Evolutionary conservation across 2,888 invertebrate genomes (phyloP).

Genomic region (Cheilosia scutellata): DNA sequence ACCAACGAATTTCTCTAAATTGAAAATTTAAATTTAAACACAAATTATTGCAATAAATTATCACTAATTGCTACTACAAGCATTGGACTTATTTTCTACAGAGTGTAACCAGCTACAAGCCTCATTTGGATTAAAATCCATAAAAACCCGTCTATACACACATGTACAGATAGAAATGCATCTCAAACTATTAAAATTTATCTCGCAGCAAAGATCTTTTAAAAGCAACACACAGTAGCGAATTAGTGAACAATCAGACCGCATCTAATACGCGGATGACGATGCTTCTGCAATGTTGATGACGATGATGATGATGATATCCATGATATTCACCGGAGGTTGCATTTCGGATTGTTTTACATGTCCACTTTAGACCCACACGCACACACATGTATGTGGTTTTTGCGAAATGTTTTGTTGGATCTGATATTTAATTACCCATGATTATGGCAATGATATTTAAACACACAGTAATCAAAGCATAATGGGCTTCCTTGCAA

Average conservation of each 20-base stretch:
- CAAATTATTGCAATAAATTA: conserved; percentile 43
- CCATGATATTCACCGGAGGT: conserved; percentile 64
- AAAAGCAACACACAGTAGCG: conserved; percentile 55
- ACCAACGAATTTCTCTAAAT: background rate
- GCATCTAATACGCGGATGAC: conserved; percentile 71
- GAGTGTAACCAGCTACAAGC: conserved; percentile 32
- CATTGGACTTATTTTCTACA: background rate
- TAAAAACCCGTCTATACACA: background rate
- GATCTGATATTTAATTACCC: conserved; percentile 68
- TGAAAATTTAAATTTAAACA: background rate
- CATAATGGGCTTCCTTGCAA: conserved; percentile 53
- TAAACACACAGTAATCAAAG: conserved; percentile 50
- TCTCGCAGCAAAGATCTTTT: conserved; percentile 59
- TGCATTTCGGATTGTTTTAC: conserved; percentile 63
- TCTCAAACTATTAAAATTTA: conserved; percentile 70
- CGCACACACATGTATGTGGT: background rate
- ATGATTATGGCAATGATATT: conserved; percentile 59
- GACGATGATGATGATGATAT: conserved; percentile 53
- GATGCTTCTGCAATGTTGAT: conserved; percentile 55
- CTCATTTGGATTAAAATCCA: conserved; percentile 30
- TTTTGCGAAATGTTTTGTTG: conserved; percentile 47
- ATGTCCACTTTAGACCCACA: conserved; percentile 2
- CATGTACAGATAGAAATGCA: conserved; percentile 10
- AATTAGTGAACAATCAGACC: conserved; percentile 73
- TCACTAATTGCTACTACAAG: conserved; percentile 15